Conservation (phyloP, 2,888 invertebrate species). For the Calameuta idolon region DNA sequence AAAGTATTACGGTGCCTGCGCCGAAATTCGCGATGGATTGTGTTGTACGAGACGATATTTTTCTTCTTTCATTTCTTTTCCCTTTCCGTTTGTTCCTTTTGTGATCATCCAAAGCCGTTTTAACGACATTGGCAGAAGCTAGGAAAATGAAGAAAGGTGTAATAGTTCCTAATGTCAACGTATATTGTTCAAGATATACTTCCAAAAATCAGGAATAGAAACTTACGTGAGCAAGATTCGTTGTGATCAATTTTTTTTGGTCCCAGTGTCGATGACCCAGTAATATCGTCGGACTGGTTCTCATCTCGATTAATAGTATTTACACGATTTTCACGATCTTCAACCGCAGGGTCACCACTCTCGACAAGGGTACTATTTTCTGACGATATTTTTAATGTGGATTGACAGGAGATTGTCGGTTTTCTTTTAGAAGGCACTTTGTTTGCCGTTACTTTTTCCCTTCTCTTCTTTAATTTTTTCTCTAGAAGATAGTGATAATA, state of each 20-base stretch:
- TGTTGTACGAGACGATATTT: slow-evolving; percentile 22
- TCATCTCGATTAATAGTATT: slow-evolving; percentile 48
- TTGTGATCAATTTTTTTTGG: neutral
- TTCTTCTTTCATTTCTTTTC: slow-evolving; percentile 34
- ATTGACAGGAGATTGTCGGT: slow-evolving; percentile 29
- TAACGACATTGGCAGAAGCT: neutral
- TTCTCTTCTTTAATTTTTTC: slow-evolving; percentile 50
- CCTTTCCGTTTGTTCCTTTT: slow-evolving; percentile 53
- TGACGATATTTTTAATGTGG: slow-evolving; percentile 37
- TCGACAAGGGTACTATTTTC: slow-evolving; percentile 35
- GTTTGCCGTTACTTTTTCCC: slow-evolving; percentile 43
- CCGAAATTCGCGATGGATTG: slow-evolving; percentile 47
- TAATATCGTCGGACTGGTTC: neutral
- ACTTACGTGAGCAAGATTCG: neutral
- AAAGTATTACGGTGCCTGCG: slow-evolving; percentile 58
- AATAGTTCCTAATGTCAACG: neutral
- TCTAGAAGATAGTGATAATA: slow-evolving; percentile 36
- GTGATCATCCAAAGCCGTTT: slow-evolving; percentile 31
- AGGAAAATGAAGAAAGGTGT: neutral
- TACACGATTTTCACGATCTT: slow-evolving; percentile 62
- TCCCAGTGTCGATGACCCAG: neutral
- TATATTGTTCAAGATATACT: neutral
- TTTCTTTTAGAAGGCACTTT: slow-evolving; percentile 56
- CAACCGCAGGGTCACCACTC: slow-evolving; percentile 44
- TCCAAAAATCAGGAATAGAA: neutral